These are phyloP conservation scores for Spheniscus humboldti DNA, from an alignment of 2,797 vertebrate genomes.

Conservation along the genomic window DNA sequence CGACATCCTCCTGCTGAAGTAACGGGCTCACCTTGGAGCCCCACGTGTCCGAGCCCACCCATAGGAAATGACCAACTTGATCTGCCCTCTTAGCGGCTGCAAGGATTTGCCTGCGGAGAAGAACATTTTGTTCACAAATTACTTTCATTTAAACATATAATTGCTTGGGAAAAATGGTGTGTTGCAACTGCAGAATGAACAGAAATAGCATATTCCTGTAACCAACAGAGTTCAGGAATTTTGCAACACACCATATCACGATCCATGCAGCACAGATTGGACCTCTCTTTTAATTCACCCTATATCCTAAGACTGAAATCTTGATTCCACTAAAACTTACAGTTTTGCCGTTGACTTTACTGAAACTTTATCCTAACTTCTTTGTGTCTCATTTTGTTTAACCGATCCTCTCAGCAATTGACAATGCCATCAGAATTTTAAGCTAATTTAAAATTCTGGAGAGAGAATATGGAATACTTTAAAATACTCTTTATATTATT, in stretches of 20 bases:
- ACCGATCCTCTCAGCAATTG: not conserved
- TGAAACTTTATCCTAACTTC: not conserved
- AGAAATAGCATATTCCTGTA: not conserved
- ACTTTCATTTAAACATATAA: fast-evolving
- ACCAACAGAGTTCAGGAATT: not conserved
- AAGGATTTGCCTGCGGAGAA: slow-evolving; percentile 85
- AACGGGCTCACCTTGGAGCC: slow-evolving; percentile 87
- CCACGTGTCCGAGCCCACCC: slow-evolving; percentile 97
- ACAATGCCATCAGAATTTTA: not conserved
- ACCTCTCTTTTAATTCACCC: not conserved
- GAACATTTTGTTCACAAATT: not conserved
- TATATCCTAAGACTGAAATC: not conserved
- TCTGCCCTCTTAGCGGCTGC: slow-evolving; percentile 91
- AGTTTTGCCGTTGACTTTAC: not conserved
- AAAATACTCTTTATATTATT: not conserved
- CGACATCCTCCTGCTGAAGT: slow-evolving; percentile 87
- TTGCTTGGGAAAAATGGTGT: not conserved
- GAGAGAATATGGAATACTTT: not conserved
- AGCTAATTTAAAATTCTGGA: not conserved
- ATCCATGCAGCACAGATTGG: not conserved
- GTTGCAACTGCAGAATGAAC: not conserved
- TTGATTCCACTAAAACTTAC: not conserved
- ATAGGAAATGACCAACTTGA: slow-evolving; percentile 90
- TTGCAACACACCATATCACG: not conserved
- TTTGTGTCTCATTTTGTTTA: not conserved